Conservation (phyloP, 2,888 invertebrate species). For the Ischnus inquisitorius region DNA sequence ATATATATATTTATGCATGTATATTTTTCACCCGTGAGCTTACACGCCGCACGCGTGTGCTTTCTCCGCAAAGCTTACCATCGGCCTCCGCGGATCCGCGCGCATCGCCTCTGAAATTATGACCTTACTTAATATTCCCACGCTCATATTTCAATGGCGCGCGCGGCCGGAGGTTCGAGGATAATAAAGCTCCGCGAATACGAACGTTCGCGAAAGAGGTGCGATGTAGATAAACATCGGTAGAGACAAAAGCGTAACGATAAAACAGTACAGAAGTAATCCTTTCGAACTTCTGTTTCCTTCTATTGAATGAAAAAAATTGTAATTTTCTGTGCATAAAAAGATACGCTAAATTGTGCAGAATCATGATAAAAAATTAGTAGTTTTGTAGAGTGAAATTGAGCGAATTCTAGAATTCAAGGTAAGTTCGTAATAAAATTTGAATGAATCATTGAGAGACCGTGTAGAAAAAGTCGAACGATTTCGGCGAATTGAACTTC, state of each 20-base stretch:
- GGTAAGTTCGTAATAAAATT: no score
- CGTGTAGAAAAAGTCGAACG: no score
- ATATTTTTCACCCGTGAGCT: slow-evolving; percentile 30
- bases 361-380: no score
- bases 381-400: no score
- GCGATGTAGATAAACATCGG: slow-evolving; percentile 2
- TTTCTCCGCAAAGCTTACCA: neutral
- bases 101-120: slow-evolving; percentile 10
- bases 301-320: no score
- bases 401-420: no score
- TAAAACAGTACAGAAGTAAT: neutral
- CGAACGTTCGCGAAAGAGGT: slow-evolving; percentile 9
- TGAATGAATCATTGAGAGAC: no score
- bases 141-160: slow-evolving; percentile 26
- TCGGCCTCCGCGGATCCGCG: neutral
- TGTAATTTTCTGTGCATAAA: no score
- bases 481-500: no score
- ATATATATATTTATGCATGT: slow-evolving; percentile 1
- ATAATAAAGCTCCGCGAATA: slow-evolving; percentile 5
- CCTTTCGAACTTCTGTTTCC: neutral
- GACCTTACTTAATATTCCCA: slow-evolving; percentile 15
- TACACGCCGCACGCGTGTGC: slow-evolving; percentile 17
- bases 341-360: no score
- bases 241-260: neutral
- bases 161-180: neutral